These are phyloP conservation scores for Hypercompe scribonia DNA, from an alignment of 2,888 invertebrate species.

Conservation along the genomic window DNA sequence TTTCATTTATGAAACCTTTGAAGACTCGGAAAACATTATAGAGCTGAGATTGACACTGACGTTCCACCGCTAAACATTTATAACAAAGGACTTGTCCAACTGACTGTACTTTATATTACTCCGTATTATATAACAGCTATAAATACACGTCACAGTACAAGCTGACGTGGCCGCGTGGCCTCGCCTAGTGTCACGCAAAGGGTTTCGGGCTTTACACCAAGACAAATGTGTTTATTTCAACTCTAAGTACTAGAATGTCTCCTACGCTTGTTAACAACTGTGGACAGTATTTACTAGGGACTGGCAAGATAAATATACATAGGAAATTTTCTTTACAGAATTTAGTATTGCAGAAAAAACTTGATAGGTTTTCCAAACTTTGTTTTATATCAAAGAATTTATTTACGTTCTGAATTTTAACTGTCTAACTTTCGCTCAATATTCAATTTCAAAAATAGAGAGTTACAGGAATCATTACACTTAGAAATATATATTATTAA, in stretches of 20 bases:
- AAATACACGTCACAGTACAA: conserved; percentile 53
- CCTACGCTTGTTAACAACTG: conserved; percentile 37
- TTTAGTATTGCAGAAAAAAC: background rate
- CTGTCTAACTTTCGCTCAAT: too few relatives aligned
- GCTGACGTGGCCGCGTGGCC: conserved; percentile 51
- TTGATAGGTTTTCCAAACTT: background rate
- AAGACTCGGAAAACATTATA: too few relatives aligned
- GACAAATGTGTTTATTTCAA: conserved; percentile 56
- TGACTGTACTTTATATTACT: conserved; percentile 39
- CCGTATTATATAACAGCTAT: conserved; percentile 50
- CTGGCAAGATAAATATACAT: conserved; percentile 33
- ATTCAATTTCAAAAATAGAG: too few relatives aligned
- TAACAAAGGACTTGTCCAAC: conserved; percentile 16
- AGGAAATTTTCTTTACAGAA: conserved; percentile 18
- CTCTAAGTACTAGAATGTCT: conserved; percentile 47
- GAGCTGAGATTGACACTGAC: background rate
- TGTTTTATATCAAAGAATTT: background rate
- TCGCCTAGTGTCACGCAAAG: conserved; percentile 55
- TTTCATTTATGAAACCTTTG: too few relatives aligned
- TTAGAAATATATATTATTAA: too few relatives aligned
- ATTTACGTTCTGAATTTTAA: too few relatives aligned
- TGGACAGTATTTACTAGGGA: conserved; percentile 42
- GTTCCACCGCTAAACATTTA: background rate
- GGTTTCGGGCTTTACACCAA: conserved; percentile 52
- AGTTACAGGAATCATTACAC: too few relatives aligned